Evolutionary conservation across 2,888 invertebrate species (phyloP).

Genomic region (Orchesellides sinensis): DNA sequence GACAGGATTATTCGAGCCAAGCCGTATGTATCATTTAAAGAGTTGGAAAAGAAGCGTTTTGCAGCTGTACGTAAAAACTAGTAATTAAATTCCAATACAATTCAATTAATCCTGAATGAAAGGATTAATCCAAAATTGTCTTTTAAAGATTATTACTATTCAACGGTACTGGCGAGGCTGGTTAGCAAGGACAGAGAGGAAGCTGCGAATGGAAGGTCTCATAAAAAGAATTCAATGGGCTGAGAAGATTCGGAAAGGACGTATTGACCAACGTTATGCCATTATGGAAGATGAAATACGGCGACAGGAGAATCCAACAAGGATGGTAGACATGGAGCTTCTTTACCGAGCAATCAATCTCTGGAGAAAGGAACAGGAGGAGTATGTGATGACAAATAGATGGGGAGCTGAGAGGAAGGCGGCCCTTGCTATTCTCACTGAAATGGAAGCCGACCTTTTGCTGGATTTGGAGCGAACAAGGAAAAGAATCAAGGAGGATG

Average conservation of each 20-base stretch:
- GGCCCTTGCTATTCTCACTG: slow-evolving; percentile 70
- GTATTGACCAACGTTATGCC: slow-evolving; percentile 68
- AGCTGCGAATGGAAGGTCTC: slow-evolving; percentile 66
- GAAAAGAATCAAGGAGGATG: slow-evolving; percentile 65
- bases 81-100: background rate
- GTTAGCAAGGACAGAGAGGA: slow-evolving; percentile 68
- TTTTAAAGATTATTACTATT: slow-evolving; percentile 64
- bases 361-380: slow-evolving; percentile 72
- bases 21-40: slow-evolving; percentile 53
- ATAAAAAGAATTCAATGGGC: slow-evolving; percentile 71
- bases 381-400: slow-evolving; percentile 69
- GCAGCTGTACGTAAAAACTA: slow-evolving; percentile 38
- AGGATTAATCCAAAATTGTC: background rate
- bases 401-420: slow-evolving; percentile 74
- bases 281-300: slow-evolving; percentile 70
- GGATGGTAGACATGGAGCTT: slow-evolving; percentile 73
- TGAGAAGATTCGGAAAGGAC: slow-evolving; percentile 70
- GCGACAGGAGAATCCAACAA: slow-evolving; percentile 69
- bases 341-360: slow-evolving; percentile 72
- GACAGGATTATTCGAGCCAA: slow-evolving; percentile 59
- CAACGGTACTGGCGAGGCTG: slow-evolving; percentile 73
- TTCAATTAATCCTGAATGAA: background rate
- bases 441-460: slow-evolving; percentile 72
- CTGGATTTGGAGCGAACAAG: slow-evolving; percentile 70
- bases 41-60: slow-evolving; percentile 43